Percentiles rank a stretch among this genome's conserved stretches.
These are phyloP conservation scores for Lethenteron camtschaticum DNA, from an alignment of 2,113 vertebrate species.

Conservation along the genomic window DNA sequence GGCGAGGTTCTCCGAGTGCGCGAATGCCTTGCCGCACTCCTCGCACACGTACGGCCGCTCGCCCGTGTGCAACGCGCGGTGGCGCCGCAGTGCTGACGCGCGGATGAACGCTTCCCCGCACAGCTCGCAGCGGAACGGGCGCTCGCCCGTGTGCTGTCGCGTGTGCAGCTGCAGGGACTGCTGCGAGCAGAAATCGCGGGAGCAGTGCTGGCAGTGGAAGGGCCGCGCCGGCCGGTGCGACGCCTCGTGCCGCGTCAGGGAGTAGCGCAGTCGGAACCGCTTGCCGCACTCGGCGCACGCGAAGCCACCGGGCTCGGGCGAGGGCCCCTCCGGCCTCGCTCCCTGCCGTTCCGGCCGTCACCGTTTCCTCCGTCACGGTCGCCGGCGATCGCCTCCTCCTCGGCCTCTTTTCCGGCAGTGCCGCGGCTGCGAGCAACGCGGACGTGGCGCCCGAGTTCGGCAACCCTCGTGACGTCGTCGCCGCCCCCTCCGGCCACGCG, in stretches of 20 bases:
- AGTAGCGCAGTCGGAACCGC: background rate
- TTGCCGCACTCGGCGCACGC: slow-evolving; percentile 1
- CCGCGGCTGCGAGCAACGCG: too few species aligned
- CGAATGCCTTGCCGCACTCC: background rate
- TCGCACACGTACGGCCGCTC: background rate
- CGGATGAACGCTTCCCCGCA: slow-evolving; percentile 83
- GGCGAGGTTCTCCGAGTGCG: slow-evolving; percentile 1
- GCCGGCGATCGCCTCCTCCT: too few species aligned
- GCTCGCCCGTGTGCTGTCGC: slow-evolving; percentile 4
- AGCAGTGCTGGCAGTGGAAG: background rate
- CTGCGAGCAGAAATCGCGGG: background rate
- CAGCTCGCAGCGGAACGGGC: slow-evolving; percentile 44
- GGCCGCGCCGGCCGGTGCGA: background rate
- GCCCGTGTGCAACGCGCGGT: slow-evolving; percentile 62
- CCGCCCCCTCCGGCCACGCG: too few species aligned
- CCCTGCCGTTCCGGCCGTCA: too few species aligned
- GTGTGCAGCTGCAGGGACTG: slow-evolving; percentile 3
- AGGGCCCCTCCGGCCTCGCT: too few species aligned
- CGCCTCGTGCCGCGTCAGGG: background rate
- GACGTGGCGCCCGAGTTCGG: too few species aligned
- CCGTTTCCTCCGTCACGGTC: too few species aligned
- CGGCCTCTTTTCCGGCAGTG: too few species aligned
- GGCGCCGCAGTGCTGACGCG: slow-evolving; percentile 75
- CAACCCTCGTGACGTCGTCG: too few species aligned
- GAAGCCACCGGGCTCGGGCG: background rate